phyloP scores from a whole-genome alignment of 2,797 vertebrate species.

The Sparus aurata region DNA sequence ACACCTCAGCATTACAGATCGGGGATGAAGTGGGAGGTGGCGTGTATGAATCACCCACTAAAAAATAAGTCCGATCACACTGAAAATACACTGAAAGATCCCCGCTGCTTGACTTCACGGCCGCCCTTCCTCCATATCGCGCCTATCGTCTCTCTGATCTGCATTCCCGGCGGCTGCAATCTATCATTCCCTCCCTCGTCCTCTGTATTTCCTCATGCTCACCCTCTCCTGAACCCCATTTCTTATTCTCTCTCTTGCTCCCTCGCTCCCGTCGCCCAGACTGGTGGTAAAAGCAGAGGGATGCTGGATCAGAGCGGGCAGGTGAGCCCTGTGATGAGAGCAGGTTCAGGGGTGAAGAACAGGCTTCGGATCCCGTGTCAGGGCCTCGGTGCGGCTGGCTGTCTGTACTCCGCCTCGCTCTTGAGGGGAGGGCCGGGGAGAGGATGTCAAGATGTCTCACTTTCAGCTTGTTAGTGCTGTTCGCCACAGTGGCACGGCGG shows the following conservation, averaged over 20 bases:
- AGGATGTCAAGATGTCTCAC: conserved; percentile 63
- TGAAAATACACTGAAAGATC: background rate
- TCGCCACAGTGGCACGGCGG: conserved; percentile 5
- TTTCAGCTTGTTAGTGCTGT: conserved; percentile 53
- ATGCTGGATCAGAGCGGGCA: conserved; percentile 25
- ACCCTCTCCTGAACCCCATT: conserved; percentile 10
- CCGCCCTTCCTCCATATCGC: conserved; percentile 31
- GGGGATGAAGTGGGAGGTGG: background rate
- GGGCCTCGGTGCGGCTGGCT: conserved; percentile 18
- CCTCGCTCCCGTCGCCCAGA: background rate
- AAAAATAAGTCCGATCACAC: background rate
- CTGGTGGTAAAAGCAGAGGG: conserved; percentile 18
- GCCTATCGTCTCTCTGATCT: conserved; percentile 43
- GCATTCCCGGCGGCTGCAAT: conserved; percentile 44
- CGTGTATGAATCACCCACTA: too few species aligned
- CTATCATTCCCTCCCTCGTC: conserved; percentile 37
- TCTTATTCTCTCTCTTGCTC: conserved; percentile 27
- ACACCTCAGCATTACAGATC: background rate
- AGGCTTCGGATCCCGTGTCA: conserved; percentile 55
- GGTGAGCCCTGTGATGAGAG: conserved; percentile 47
- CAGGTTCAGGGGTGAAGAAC: conserved; percentile 47
- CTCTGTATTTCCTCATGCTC: conserved; percentile 12
- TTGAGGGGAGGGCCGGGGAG: conserved; percentile 26
- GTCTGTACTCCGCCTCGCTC: conserved; percentile 43
- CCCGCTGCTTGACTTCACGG: background rate